Evolutionary conservation across 2,888 invertebrate species (phyloP), one percentile per base, ranked within the genome.

Genomic region (Aelia acuminata): DNA sequence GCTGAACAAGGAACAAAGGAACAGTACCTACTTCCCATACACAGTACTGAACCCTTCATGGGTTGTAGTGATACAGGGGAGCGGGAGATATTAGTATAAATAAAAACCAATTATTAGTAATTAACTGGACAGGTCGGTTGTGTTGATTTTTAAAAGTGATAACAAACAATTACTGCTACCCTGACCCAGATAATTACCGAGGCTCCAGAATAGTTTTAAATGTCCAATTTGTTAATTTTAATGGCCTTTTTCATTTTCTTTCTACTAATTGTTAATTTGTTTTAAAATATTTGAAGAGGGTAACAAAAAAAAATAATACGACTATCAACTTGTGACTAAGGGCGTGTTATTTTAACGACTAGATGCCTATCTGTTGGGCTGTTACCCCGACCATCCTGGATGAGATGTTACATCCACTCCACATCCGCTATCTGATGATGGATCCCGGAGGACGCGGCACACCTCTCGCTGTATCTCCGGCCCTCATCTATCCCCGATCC

Each of bases 191-290:
- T 63, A 15, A 63, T 63, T 63, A 31, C 31, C 13, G 31, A 3
- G 31, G 20, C 63, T 63, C 26, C 31, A 31, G 18, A 63, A 31
- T 63, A n/a, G 31, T 63, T 26, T 63, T 63, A 63, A 63, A 31
- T 63, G 63, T 63, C 31, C 63, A 31, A 63, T 31, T 63, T 63
- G 63, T 63, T 63, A 31, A 31, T 31, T 63, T 15, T 63, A n/a
- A 31, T 43, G 43, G 10, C 43, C 43, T 4, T 15, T 13, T 31
- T 31, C 5, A 39, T 43, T 22, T 39, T 39, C 31, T 43, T n/a
- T 43, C 43, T 8, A 43, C 80, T 80, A 75, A 75, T 75, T 75
- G 75, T 35, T 75, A 75, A 75, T 75, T 31, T 75, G 31, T 80
- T 31, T 20, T 80, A 43, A 80, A 80, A 43, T 80, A 80, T 39